Percentiles rank a stretch among this genome's conserved stretches.
These are phyloP conservation scores for Melanotaenia pygmaea DNA, from an alignment of 2,797 vertebrate genomes.

Conservation along the genomic window DNA sequence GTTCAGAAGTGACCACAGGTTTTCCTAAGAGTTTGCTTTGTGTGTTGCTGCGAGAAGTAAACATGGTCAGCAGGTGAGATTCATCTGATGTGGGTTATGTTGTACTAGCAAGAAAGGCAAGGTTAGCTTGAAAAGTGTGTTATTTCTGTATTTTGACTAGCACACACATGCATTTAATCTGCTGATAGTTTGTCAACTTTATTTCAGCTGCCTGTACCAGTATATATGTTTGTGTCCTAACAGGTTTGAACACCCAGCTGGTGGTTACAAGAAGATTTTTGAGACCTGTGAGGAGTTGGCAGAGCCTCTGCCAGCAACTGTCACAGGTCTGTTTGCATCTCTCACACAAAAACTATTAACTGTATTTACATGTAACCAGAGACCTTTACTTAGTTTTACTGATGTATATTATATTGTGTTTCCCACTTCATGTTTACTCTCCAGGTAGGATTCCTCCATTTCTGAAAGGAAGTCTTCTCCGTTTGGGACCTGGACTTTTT, in stretches of 20 bases:
- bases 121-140: background rate
- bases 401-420: conserved; percentile 1
- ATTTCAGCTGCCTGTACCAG: conserved; percentile 2
- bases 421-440: conserved; percentile 3
- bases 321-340: conserved; percentile 86
- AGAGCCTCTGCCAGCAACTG: conserved; percentile 89
- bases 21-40: conserved; percentile 42
- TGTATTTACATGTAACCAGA: background rate
- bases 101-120: background rate
- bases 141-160: background rate
- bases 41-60: conserved; percentile 55
- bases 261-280: conserved; percentile 95
- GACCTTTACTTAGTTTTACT: background rate
- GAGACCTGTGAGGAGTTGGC: conserved; percentile 95
- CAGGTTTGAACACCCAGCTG: conserved; percentile 96
- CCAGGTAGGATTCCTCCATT: conserved; percentile 92
- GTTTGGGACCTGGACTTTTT: conserved; percentile 94
- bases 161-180: background rate
- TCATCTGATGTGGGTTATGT: background rate
- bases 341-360: conserved; percentile 23
- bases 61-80: conserved; percentile 86
- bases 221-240: conserved; percentile 20
- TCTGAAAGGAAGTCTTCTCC: conserved; percentile 93
- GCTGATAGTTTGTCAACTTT: background rate
- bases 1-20: conserved; percentile 42